A percentile compares a stretch with the other conserved stretches of the same genome.
These are phyloP conservation scores for Kryptolebias marmoratus DNA, from an alignment of 2,113 vertebrate species.

Conservation along the genomic window DNA sequence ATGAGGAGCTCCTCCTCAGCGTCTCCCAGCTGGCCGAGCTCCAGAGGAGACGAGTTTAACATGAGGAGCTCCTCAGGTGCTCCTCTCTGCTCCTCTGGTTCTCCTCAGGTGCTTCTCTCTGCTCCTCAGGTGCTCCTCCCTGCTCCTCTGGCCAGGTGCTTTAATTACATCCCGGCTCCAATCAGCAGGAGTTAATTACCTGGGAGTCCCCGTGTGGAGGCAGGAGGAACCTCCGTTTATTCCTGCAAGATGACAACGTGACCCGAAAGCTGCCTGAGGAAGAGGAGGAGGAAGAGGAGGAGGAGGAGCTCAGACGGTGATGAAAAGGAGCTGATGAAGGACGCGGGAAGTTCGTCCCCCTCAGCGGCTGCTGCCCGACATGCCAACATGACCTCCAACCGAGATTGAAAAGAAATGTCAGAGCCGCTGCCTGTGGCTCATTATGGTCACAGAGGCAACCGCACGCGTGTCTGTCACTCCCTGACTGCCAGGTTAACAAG, in stretches of 20 bases:
- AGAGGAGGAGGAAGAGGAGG: not conserved
- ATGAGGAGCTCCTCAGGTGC: not conserved
- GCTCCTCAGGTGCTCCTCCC: slow-evolving; percentile 18
- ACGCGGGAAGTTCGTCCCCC: slow-evolving; percentile 4
- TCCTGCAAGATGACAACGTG: slow-evolving; percentile 34
- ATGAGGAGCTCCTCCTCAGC: slow-evolving; percentile 27
- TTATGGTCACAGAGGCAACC: too few species aligned
- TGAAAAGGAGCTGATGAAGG: slow-evolving; percentile 18
- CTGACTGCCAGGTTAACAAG: too few species aligned
- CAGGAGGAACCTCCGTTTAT: slow-evolving; percentile 47
- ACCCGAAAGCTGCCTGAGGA: slow-evolving; percentile 31
- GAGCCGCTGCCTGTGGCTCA: too few species aligned
- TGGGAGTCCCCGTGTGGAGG: slow-evolving; percentile 25
- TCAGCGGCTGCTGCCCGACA: too few species aligned
- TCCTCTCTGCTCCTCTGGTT: not conserved
- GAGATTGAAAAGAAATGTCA: too few species aligned
- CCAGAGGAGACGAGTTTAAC: slow-evolving; percentile 24
- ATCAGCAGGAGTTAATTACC: slow-evolving; percentile 59
- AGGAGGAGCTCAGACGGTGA: slow-evolving; percentile 2
- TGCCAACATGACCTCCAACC: too few species aligned
- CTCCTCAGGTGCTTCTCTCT: slow-evolving; percentile 11
- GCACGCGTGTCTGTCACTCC: too few species aligned
- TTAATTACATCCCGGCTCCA: slow-evolving; percentile 55
- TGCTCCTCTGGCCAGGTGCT: slow-evolving; percentile 23
- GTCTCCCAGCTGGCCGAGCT: slow-evolving; percentile 41